phyloP scores from a whole-genome alignment of 2,888 invertebrate species.

The Ectemnius continuus region DNA sequence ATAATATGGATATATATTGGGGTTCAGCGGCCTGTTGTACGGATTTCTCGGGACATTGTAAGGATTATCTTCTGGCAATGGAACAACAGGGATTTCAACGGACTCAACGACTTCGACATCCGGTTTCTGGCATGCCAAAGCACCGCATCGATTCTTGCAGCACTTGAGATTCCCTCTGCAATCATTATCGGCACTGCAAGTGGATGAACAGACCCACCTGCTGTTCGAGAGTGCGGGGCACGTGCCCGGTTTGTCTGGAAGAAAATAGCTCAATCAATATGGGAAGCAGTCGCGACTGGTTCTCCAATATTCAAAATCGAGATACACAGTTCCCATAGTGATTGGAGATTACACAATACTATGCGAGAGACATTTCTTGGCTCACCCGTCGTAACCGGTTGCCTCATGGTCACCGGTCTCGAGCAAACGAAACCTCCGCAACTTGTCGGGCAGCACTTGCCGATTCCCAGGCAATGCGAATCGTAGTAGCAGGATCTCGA shows the following conservation, averaged over 20 bases:
- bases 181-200: conserved; percentile 80
- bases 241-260: conserved; percentile 79
- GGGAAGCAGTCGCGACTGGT: background rate
- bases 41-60: background rate
- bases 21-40: conserved; percentile 2
- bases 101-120: conserved; percentile 43
- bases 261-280: background rate
- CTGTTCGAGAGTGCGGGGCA: conserved; percentile 80
- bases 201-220: conserved; percentile 80
- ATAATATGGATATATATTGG: conserved; percentile 14
- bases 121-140: conserved; percentile 78
- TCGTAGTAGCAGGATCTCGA: conserved; percentile 77
- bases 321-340: background rate
- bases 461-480: conserved; percentile 74
- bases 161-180: conserved; percentile 80
- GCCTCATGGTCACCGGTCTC: conserved; percentile 71
- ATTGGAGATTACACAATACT: background rate
- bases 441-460: conserved; percentile 75
- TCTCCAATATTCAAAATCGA: conserved; percentile 11
- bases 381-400: conserved; percentile 21
- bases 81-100: conserved; percentile 34
- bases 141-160: conserved; percentile 81
- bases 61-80: conserved; percentile 20
- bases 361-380: background rate
- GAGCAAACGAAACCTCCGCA: conserved; percentile 76